These are phyloP conservation scores for Eupithecia dodoneata DNA, from an alignment of 2,888 invertebrate species.

Conservation along the genomic window DNA sequence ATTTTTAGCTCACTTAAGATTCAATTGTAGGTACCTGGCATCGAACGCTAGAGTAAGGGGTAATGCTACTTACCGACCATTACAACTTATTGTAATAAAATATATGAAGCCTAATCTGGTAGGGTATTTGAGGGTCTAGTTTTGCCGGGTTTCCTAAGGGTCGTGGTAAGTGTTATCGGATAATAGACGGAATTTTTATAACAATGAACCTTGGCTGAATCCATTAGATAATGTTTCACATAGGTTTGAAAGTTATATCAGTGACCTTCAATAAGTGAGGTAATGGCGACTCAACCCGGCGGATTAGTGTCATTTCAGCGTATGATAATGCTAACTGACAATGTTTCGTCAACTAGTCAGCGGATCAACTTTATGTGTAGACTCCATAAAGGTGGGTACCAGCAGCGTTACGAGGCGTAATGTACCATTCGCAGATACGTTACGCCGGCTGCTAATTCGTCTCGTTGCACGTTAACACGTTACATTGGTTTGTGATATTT, in stretches of 20 bases:
- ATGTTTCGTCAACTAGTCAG: too few species aligned
- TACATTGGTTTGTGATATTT: too few species aligned
- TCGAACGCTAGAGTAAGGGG: not conserved
- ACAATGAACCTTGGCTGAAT: not conserved
- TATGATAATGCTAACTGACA: too few species aligned
- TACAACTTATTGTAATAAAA: not conserved
- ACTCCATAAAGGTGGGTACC: too few species aligned
- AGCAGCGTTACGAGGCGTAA: too few species aligned
- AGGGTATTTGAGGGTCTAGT: not conserved
- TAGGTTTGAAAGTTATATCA: not conserved
- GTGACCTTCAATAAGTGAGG: not conserved
- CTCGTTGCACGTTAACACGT: too few species aligned
- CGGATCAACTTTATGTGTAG: too few species aligned
- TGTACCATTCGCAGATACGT: too few species aligned
- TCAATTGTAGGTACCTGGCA: not conserved
- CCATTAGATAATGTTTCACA: constrained; percentile 2
- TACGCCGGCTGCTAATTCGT: too few species aligned
- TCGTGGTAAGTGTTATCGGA: not conserved
- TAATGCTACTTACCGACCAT: not conserved
- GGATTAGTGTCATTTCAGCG: not conserved
- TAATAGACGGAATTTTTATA: not conserved
- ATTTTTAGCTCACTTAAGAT: not conserved
- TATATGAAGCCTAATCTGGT: not conserved
- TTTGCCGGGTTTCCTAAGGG: not conserved
- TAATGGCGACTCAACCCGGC: not conserved